Base-by-base conservation (phyloP, 2,797 vertebrate species). In the Ibycter americanus region DNA sequence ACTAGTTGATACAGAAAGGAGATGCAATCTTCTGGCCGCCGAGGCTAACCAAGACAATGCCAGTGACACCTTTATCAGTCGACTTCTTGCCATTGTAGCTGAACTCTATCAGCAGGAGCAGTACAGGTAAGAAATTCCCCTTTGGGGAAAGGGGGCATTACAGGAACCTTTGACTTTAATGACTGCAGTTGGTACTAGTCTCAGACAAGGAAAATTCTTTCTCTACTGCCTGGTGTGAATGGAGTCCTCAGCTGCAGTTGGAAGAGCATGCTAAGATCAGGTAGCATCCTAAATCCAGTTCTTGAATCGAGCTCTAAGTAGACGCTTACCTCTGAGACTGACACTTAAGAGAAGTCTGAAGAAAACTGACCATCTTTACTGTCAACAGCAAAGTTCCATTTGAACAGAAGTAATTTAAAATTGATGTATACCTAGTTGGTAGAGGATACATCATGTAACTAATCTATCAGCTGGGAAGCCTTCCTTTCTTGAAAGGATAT, bases 1-100 rank as follows among this genome's bases (percentile, higher is more conserved):
- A 95, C 96, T 99, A 87, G 99, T 98, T 2, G 99, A 99, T 95
- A 99, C 99, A 1, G 99, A 99, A 93, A 98, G 99, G 97, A 99
- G 98, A 78, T 99, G 99, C 65, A 98, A 97, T 5, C 94, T 99
- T 72, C 98, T 99, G 80, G 98, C 99, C 2, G 99, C 99, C 2
- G 99, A 99, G 97, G 96, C 98, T 6, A 97, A 97, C 94, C 98
- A 98, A 83, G 98, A 98, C 26, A 98, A 80, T 90, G 93, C 95
- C 93, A 98, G 97, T 0, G 99, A 99, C 96, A 99, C 99, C 76
- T 99, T 99, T 98, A 99, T 99, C 94, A 99, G 98, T 89, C 99
- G 99, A 1, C 98, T 99, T 61, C 98, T 99, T 79, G 95, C 98
- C 65, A 99, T 99, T 1, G 99, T 99, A 80, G 99, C 99, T 2